phyloP scores from a whole-genome alignment of 1,140 invertebrate genomes.

The Melitaea cinxia region DNA sequence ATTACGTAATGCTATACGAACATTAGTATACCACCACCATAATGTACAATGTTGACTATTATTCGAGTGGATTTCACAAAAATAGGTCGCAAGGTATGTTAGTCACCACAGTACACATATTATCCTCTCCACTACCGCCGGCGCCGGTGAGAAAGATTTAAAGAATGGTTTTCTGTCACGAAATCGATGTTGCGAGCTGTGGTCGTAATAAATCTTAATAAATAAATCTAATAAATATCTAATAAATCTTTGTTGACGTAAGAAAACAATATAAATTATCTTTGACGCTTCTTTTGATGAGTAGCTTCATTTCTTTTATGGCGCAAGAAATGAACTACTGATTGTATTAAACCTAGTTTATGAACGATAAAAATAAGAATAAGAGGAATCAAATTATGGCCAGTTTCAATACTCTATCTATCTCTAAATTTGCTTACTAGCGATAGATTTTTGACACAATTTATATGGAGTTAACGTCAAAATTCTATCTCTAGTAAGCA shows the following conservation, averaged over 20 bases:
- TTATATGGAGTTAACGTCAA: no score
- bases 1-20: slow-evolving; percentile 11
- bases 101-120: slow-evolving; percentile 14
- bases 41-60: slow-evolving; percentile 10
- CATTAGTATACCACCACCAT: slow-evolving; percentile 7
- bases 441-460: no score
- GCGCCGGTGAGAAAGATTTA: slow-evolving; percentile 28
- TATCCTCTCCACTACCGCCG: slow-evolving; percentile 18
- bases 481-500: no score
- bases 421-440: no score
- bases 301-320: neutral
- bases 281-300: neutral
- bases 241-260: slow-evolving; percentile 9
- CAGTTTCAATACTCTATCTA: no score
- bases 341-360: neutral
- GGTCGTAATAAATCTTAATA: slow-evolving; percentile 14
- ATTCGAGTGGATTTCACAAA: slow-evolving; percentile 18
- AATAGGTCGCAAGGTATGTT: slow-evolving; percentile 25
- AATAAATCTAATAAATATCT: no score
- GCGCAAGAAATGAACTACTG: no score
- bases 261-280: slow-evolving; percentile 9
- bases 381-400: no score
- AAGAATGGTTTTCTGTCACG: slow-evolving; percentile 32
- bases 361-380: no score
- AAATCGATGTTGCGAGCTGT: slow-evolving; percentile 21